These are phyloP conservation scores for Neolamprologus sp. DNA, from an alignment of 2,113 vertebrate genomes.

Conservation along the genomic window DNA sequence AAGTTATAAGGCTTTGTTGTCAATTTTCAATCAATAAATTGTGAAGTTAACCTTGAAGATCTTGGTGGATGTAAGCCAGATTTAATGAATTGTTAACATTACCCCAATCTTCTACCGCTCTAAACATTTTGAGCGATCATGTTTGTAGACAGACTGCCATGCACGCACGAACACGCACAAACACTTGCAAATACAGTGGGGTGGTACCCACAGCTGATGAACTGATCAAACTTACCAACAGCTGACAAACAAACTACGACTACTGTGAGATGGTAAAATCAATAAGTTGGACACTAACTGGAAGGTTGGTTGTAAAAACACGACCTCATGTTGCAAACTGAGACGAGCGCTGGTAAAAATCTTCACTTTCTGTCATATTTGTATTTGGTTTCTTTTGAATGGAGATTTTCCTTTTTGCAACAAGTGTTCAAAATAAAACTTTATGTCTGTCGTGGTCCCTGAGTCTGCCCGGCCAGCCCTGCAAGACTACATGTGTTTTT, in stretches of 20 bases:
- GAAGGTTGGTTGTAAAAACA: not conserved
- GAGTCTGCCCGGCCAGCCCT: too few species aligned
- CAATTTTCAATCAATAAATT: not conserved
- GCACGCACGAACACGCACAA: rapidly evolving
- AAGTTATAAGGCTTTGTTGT: not conserved
- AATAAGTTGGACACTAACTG: not conserved
- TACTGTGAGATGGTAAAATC: not conserved
- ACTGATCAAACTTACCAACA: not conserved
- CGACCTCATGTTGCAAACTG: rapidly evolving
- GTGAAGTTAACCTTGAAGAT: not conserved
- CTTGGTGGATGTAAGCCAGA: not conserved
- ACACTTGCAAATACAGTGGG: not conserved
- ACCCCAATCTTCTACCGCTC: not conserved
- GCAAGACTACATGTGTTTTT: too few species aligned
- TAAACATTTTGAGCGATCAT: not conserved
- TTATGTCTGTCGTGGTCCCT: too few species aligned
- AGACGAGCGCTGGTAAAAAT: too few species aligned
- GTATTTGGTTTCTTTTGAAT: too few species aligned
- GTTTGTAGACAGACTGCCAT: not conserved
- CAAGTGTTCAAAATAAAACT: too few species aligned
- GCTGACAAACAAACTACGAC: not conserved
- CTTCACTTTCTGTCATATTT: too few species aligned
- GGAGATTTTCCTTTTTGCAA: too few species aligned
- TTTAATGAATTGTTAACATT: not conserved
- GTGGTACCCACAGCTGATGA: not conserved